Conservation (phyloP, 2,113 vertebrate species). For the Ciconia stormi region DNA sequence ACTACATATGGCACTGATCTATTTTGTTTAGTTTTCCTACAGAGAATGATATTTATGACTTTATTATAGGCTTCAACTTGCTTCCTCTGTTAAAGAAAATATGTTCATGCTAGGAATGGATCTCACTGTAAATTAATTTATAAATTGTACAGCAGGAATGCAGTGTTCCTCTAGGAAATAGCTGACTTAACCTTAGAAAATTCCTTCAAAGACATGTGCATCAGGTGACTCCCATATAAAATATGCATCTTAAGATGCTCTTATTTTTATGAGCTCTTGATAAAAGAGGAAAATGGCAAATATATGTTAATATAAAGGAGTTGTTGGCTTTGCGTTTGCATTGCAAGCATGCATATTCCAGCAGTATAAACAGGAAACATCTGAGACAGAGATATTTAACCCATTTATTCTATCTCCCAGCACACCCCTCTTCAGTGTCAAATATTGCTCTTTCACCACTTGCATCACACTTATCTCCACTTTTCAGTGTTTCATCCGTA, state of each 20-base stretch:
- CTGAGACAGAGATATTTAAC: slow-evolving; percentile 12
- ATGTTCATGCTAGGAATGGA: neutral
- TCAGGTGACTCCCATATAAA: neutral
- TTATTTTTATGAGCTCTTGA: slow-evolving; percentile 4
- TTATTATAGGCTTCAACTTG: neutral
- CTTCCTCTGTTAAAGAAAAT: neutral
- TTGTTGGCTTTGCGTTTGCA: neutral
- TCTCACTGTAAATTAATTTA: neutral
- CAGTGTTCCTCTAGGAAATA: neutral
- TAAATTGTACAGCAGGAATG: neutral
- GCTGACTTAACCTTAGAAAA: neutral
- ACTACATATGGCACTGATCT: neutral
- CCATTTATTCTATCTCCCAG: neutral
- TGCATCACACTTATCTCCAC: neutral
- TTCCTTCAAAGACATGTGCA: neutral
- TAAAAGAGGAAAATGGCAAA: neutral
- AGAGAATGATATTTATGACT: neutral
- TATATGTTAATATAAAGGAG: neutral
- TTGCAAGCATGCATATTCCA: neutral
- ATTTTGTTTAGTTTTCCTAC: neutral
- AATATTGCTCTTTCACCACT: neutral
- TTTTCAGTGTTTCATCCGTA: neutral
- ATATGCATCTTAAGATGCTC: neutral
- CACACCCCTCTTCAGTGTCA: neutral
- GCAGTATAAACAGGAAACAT: slow-evolving; percentile 23